Evolutionary conservation across 2,113 vertebrate genomes (phyloP).

Genomic region (Tringa solitaria): DNA sequence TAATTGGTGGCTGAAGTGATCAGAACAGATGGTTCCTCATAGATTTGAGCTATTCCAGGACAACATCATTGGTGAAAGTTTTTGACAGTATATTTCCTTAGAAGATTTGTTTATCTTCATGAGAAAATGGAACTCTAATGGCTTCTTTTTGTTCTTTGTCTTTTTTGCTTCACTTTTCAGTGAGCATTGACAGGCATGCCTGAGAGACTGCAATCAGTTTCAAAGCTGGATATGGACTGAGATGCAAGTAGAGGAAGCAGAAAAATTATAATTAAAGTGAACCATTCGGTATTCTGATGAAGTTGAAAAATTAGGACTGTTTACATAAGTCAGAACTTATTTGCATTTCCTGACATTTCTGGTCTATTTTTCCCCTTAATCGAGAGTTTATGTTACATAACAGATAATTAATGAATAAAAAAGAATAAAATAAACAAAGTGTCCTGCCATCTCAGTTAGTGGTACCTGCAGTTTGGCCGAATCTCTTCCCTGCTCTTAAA

Average conservation of each 20-base stretch:
- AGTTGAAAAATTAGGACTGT: slow-evolving; percentile 1
- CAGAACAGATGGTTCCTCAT: not conserved
- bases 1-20: not conserved
- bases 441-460: not conserved
- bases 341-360: slow-evolving; percentile 34
- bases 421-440: not conserved
- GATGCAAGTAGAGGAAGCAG: not conserved
- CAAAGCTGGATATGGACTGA: not conserved
- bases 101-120: not conserved
- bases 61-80: not conserved
- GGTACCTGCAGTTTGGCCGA: not conserved
- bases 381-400: not conserved
- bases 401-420: not conserved
- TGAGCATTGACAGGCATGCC: not conserved
- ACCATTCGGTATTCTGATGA: not conserved
- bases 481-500: not conserved
- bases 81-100: not conserved
- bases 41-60: not conserved
- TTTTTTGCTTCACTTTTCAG: not conserved
- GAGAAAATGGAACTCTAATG: not conserved
- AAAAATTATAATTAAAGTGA: not conserved
- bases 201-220: not conserved
- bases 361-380: not conserved
- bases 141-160: not conserved
- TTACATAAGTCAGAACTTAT: not conserved